Conservation (phyloP, 2,888 invertebrate genomes). For the Hypena proboscidalis region DNA sequence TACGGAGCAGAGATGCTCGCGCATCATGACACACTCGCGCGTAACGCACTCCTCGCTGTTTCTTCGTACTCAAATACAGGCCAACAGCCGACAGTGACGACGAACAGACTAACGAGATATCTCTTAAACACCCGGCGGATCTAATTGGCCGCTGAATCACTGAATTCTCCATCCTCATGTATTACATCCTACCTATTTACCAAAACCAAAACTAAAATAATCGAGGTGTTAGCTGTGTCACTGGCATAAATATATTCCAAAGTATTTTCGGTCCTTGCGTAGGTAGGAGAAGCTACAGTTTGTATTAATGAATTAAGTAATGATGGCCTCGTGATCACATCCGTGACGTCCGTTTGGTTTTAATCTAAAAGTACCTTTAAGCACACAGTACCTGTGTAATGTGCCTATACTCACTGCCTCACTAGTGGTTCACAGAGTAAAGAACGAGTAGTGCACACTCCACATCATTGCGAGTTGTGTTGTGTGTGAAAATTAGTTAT, state of each 20-base stretch:
- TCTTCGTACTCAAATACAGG: slow-evolving; percentile 7
- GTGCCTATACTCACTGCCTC: not conserved
- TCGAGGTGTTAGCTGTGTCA: not conserved
- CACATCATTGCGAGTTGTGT: no score
- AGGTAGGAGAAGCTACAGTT: slow-evolving; percentile 12
- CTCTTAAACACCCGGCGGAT: not conserved
- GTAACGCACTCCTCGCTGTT: slow-evolving; percentile 21
- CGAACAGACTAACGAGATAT: not conserved
- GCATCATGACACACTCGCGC: slow-evolving; percentile 36
- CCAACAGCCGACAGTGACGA: slow-evolving; percentile 9
- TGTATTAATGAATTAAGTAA: slow-evolving; percentile 19
- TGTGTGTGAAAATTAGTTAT: no score
- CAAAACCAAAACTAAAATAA: no score
- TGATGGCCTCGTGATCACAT: slow-evolving; percentile 35
- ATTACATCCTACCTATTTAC: no score
- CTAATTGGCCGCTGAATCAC: not conserved
- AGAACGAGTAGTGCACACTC: no score
- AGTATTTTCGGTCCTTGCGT: slow-evolving; percentile 23
- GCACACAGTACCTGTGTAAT: no score
- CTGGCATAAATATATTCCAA: not conserved
- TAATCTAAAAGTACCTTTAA: slow-evolving; percentile 11
- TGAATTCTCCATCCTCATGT: no score
- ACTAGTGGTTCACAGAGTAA: not conserved
- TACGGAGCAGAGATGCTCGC: slow-evolving; percentile 38
- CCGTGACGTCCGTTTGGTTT: slow-evolving; percentile 38